These are phyloP conservation scores for Sympetrum striolatum DNA, from an alignment of 2,888 invertebrate species.

Conservation along the genomic window DNA sequence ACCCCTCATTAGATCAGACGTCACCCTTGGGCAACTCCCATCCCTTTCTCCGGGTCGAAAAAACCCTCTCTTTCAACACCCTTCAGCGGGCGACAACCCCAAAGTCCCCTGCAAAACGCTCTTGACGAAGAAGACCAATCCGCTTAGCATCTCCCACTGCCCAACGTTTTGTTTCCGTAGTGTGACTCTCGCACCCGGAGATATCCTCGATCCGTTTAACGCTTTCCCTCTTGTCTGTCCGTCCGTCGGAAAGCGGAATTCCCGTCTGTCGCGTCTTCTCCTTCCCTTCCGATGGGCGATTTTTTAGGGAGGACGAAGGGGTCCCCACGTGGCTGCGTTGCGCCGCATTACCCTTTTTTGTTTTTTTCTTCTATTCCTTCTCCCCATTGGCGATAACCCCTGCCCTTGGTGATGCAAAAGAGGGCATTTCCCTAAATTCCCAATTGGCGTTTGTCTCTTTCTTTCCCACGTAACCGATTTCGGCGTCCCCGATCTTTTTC, in stretches of 20 bases:
- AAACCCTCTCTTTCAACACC: neutral
- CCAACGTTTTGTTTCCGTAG: neutral
- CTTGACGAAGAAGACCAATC: neutral
- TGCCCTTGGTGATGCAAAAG: neutral
- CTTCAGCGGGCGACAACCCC: neutral
- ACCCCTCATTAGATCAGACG: conserved; percentile 3
- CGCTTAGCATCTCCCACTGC: neutral
- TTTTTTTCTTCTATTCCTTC: neutral
- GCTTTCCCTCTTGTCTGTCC: neutral
- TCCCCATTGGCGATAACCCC: neutral
- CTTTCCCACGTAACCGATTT: neutral
- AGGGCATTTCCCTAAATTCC: neutral
- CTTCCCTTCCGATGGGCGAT: neutral
- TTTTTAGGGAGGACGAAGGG: neutral
- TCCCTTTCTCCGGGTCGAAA: neutral
- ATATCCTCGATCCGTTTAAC: neutral
- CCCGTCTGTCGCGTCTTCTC: neutral
- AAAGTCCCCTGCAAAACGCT: neutral
- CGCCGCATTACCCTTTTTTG: neutral
- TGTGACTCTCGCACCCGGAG: neutral
- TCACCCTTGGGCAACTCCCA: neutral
- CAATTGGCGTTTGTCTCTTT: neutral
- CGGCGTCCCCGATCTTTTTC: neutral
- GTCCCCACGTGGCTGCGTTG: neutral
- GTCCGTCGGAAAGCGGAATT: neutral